Percentiles rank a stretch among this genome's conserved stretches.
Conservation (phyloP, 2,797 vertebrate species). For the Benthosema pterotum region DNA sequence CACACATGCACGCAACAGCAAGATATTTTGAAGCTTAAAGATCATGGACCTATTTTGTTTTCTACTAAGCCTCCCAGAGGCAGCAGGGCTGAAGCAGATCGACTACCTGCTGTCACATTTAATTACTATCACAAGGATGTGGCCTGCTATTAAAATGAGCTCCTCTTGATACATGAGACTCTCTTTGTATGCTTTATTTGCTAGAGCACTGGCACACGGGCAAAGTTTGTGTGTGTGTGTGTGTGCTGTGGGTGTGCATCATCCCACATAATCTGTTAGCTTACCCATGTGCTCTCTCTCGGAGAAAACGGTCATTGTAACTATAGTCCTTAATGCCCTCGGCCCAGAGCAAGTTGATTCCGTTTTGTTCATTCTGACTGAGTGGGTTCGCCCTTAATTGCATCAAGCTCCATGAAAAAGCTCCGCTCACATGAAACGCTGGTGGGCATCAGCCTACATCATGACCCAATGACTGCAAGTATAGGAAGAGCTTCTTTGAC, state of each 20-base stretch:
- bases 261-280: slow-evolving; percentile 9
- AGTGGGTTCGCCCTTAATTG: slow-evolving; percentile 57
- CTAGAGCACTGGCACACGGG: too few species aligned
- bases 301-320: slow-evolving; percentile 48
- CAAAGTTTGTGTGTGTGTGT: not conserved
- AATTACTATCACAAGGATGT: slow-evolving; percentile 37
- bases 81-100: slow-evolving; percentile 9
- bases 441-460: slow-evolving; percentile 48
- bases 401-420: slow-evolving; percentile 54
- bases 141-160: slow-evolving; percentile 25
- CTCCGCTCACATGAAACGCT: slow-evolving; percentile 37
- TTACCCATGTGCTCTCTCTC: slow-evolving; percentile 17
- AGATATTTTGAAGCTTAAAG: too few species aligned
- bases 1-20: not conserved
- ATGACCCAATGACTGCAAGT: slow-evolving; percentile 44
- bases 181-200: too few species aligned
- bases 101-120: slow-evolving; percentile 38
- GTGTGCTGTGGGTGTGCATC: slow-evolving; percentile 16
- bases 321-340: slow-evolving; percentile 30
- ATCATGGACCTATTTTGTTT: not conserved
- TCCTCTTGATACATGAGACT: slow-evolving; percentile 7
- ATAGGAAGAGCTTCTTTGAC: slow-evolving; percentile 43
- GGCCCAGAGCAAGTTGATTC: slow-evolving; percentile 51
- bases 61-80: not conserved
- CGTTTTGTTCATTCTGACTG: slow-evolving; percentile 50